A percentile compares a stretch with the other conserved stretches of the same genome.
phyloP scores from a whole-genome alignment of 2,113 vertebrate genomes.

The Paraplagusia blochii region DNA sequence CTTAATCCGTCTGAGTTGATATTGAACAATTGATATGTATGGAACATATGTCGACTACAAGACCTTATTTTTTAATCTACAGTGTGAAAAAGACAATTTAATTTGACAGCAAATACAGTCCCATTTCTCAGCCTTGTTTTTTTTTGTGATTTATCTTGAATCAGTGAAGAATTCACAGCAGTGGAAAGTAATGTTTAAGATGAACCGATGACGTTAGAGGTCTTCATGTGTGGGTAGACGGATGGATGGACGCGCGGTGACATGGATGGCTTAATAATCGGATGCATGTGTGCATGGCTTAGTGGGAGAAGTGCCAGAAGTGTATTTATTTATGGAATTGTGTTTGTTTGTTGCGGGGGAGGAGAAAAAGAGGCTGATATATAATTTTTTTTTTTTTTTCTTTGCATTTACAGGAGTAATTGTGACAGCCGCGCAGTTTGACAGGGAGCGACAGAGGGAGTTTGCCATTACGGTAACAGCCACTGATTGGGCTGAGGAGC shows the following conservation, averaged over 20 bases:
- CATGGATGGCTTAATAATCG: background rate
- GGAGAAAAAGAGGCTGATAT: slow-evolving; percentile 28
- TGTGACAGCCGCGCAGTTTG: slow-evolving; percentile 80
- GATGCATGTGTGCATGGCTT: background rate
- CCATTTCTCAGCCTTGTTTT: too few species aligned
- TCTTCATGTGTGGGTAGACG: slow-evolving; percentile 3
- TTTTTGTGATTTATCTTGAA: too few species aligned
- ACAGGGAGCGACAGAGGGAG: slow-evolving; percentile 87
- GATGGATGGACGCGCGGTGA: slow-evolving; percentile 2
- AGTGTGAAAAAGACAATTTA: too few species aligned
- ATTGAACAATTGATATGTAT: slow-evolving; percentile 9
- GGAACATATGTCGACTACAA: too few species aligned
- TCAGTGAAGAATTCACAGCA: slow-evolving; percentile 29
- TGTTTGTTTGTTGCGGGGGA: background rate
- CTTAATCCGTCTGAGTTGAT: slow-evolving; percentile 4
- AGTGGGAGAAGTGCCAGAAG: background rate
- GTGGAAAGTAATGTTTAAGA: slow-evolving; percentile 23
- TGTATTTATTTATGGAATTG: background rate
- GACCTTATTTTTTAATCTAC: too few species aligned
- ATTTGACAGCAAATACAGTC: too few species aligned
- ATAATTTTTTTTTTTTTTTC: too few species aligned
- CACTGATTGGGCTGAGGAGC: slow-evolving; percentile 86
- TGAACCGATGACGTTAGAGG: too few species aligned
- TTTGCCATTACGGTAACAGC: slow-evolving; percentile 87
- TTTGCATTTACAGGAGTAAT: slow-evolving; percentile 76